Evolutionary conservation across 1,140 invertebrate genomes (phyloP), one percentile per base, ranked within the genome.

Genomic region (Caenorhabditis brenneri): DNA sequence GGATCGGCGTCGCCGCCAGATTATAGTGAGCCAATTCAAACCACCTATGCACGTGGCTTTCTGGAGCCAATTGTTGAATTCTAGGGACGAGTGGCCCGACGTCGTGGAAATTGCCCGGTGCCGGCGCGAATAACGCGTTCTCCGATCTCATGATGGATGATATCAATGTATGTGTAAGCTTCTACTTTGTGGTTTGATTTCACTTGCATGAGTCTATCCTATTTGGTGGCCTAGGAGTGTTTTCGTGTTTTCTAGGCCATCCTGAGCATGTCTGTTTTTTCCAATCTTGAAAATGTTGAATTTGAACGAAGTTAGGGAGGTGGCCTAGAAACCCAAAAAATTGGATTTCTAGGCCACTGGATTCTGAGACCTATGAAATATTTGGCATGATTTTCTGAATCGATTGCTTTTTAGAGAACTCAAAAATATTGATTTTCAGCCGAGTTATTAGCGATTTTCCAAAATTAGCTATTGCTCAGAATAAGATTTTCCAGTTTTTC

Each of bases 141-240:
- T 65, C 80, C 48, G 85, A 86, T 51, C 83, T 86, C 48, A 84
- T 84, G 49, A 86, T 86, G 85, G 85, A 86, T 22, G 85, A 86
- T 81, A 22, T 85, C 27, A 74, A 69, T 46, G 58, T 69, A 31
- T 16, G 42, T 65, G 19, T 60, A 5, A 48, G 55, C 51, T 39
- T 29, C 65, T 39, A 29, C 60, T n/a, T 3, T 27, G 5, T 29
- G 5, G 22, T n/a, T n/a, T n/a, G n/a, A n/a, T n/a, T n/a, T n/a
- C n/a, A n/a, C n/a, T n/a, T 46, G 42, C 42, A 46, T 46, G n/a
- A n/a, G 42, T 16, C 4, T 16, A 12, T 46, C 16, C 42, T 46
- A 46, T 46, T 46, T 46, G 42, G 10, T 9, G 16, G 10, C 16
- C 42, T 46, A 46, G 10, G 42, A n/a, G 49, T n/a, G 49, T n/a